Percentiles rank a stretch among this genome's conserved stretches.
These are phyloP conservation scores for Cyrtonyx montezumae DNA, from an alignment of 2,113 vertebrate species.

Conservation along the genomic window DNA sequence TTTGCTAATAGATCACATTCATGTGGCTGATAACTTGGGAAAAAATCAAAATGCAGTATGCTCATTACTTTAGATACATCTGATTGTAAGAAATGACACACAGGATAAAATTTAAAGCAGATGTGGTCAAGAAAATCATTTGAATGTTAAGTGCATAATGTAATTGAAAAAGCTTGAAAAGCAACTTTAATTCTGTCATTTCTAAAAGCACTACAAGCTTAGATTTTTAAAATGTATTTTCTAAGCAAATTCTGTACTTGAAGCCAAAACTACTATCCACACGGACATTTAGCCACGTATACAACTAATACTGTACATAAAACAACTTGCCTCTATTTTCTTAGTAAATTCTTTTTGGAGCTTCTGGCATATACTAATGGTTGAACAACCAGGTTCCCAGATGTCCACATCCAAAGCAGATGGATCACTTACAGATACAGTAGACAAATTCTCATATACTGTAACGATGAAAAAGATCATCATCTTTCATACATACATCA, in stretches of 20 bases:
- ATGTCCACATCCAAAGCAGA: conserved; percentile 37
- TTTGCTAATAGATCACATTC: not conserved
- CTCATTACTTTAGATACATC: not conserved
- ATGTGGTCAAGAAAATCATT: not conserved
- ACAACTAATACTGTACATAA: not conserved
- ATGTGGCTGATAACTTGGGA: not conserved
- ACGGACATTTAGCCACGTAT: not conserved
- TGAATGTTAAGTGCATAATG: not conserved
- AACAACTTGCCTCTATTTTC: conserved; percentile 83
- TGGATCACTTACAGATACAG: conserved; percentile 48
- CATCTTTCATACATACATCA: not conserved
- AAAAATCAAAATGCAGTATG: not conserved
- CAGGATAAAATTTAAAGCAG: not conserved
- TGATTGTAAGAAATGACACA: not conserved
- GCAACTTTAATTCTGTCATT: not conserved
- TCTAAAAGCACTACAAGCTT: not conserved
- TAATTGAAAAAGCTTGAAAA: not conserved
- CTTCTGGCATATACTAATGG: conserved; percentile 77
- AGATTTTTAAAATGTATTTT: not conserved
- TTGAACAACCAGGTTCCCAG: conserved; percentile 51
- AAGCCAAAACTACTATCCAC: not conserved
- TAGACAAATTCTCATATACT: conserved; percentile 62
- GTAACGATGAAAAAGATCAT: not conserved
- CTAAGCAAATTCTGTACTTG: not conserved
- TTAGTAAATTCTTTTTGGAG: conserved; percentile 83